Conservation (phyloP, 2,113 vertebrate genomes). For the Pomatostomus ruficeps region DNA sequence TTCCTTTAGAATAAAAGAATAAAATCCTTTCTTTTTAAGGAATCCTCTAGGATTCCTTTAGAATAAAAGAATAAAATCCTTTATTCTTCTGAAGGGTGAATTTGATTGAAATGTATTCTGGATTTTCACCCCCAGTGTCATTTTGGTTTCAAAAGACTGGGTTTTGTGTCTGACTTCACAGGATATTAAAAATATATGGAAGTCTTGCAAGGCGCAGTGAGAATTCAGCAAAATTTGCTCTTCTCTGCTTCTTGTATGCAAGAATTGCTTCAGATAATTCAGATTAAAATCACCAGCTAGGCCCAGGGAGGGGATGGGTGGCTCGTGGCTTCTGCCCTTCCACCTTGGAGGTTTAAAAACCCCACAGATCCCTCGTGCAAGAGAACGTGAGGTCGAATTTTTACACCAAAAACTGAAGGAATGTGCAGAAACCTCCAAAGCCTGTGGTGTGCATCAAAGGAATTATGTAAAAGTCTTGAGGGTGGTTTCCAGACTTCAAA, state of each 20-base stretch:
- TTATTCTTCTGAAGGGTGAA: background rate
- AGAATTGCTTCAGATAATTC: background rate
- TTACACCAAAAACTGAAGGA: background rate
- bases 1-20: too few species aligned
- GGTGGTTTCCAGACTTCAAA: background rate
- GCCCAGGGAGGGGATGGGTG: background rate
- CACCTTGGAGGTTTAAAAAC: background rate
- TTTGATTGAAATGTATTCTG: background rate
- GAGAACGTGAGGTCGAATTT: background rate
- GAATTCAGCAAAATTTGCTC: background rate
- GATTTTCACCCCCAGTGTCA: background rate
- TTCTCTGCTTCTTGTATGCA: background rate
- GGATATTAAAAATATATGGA: background rate
- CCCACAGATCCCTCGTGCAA: background rate
- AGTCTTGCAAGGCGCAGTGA: background rate
- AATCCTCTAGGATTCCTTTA: too few species aligned
- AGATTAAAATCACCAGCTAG: background rate
- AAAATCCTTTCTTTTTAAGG: too few species aligned
- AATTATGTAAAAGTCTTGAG: background rate
- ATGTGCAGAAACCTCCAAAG: background rate
- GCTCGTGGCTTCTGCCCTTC: background rate
- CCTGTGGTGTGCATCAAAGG: background rate
- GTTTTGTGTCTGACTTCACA: background rate
- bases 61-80: too few species aligned
- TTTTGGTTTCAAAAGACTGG: background rate